These are phyloP conservation scores for Noctua janthe DNA, from an alignment of 2,888 invertebrate genomes.

Conservation along the genomic window DNA sequence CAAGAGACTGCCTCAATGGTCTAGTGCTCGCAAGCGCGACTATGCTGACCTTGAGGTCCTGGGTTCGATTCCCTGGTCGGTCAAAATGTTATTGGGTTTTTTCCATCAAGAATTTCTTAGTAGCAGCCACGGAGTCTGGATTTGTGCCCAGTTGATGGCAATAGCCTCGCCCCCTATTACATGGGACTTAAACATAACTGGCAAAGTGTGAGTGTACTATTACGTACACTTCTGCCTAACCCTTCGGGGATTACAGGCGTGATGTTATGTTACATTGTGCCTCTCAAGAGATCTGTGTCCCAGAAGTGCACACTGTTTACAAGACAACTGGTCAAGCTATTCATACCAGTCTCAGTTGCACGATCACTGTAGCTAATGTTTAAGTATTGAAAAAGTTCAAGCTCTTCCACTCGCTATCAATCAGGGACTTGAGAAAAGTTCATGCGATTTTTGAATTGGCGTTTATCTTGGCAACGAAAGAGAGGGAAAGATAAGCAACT, in stretches of 20 bases:
- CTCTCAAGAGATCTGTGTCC: background rate
- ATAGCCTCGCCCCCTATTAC: too few relatives aligned
- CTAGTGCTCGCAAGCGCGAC: background rate
- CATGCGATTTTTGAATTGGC: constrained; percentile 75
- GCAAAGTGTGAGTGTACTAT: background rate
- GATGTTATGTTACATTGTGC: background rate
- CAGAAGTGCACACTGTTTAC: background rate
- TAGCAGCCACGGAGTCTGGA: background rate
- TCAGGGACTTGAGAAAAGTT: constrained; percentile 76
- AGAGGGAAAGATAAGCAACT: constrained; percentile 79
- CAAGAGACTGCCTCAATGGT: background rate
- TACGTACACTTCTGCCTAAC: background rate
- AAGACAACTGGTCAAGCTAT: background rate
- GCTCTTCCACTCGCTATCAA: constrained; percentile 68
- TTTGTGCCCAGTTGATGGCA: too few relatives aligned
- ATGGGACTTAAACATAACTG: background rate
- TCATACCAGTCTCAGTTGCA: background rate
- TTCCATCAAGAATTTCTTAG: background rate
- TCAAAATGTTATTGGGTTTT: background rate
- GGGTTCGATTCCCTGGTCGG: too few relatives aligned
- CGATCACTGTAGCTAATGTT: background rate
- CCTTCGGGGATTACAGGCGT: background rate
- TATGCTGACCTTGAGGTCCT: too few relatives aligned
- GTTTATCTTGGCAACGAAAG: constrained; percentile 75
- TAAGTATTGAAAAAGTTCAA: constrained; percentile 9